phyloP scores from a whole-genome alignment of 1,140 invertebrate genomes.

The Eciton burchellii region DNA sequence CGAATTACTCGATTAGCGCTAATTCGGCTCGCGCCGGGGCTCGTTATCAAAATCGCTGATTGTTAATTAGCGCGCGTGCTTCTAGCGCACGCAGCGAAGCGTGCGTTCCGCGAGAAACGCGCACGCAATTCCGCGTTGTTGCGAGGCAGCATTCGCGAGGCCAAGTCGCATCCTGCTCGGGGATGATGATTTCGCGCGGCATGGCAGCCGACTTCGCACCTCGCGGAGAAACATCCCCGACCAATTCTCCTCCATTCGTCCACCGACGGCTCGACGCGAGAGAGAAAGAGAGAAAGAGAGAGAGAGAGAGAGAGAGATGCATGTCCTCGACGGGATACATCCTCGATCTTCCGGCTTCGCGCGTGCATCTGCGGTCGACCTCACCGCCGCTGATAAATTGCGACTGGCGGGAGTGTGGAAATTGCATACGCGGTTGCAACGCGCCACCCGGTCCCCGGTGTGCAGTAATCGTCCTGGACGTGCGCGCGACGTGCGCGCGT shows the following conservation, averaged over 20 bases:
- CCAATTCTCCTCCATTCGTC: not conserved
- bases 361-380: slow-evolving; percentile 30
- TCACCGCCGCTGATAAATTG: slow-evolving; percentile 49
- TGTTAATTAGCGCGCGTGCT: slow-evolving; percentile 40
- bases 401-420: slow-evolving; percentile 42
- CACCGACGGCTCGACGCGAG: slow-evolving; percentile 2
- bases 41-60: slow-evolving; percentile 53
- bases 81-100: not conserved
- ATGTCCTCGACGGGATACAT: slow-evolving; percentile 21
- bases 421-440: slow-evolving; percentile 60
- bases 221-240: slow-evolving; percentile 17
- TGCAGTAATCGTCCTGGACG: slow-evolving; percentile 61
- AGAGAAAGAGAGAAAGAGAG: not conserved
- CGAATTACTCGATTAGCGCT: slow-evolving; percentile 52
- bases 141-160: not conserved
- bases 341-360: slow-evolving; percentile 37
- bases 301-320: not conserved
- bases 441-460: slow-evolving; percentile 40
- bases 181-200: no score
- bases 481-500: not conserved
- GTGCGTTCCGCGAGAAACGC: not conserved
- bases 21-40: slow-evolving; percentile 41
- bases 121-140: not conserved
- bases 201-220: not conserved
- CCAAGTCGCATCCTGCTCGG: not conserved